phyloP scores from a whole-genome alignment of 2,888 invertebrate species.

The Boloria selene region DNA sequence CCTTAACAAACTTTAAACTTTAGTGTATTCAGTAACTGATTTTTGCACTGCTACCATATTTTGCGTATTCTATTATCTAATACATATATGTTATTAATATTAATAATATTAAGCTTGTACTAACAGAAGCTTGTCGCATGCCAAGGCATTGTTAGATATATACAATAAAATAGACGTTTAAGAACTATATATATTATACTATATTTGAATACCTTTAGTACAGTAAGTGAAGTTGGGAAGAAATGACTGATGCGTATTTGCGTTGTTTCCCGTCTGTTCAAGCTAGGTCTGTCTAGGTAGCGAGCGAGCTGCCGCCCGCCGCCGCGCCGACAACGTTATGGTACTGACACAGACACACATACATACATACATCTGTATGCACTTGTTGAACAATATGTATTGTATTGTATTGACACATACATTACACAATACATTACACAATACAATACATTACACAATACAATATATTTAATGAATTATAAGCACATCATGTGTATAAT shows the following conservation, averaged over 20 bases:
- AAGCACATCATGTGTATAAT: too few species aligned
- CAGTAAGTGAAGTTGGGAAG: constrained; percentile 59
- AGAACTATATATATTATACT: constrained; percentile 9
- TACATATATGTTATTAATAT: neutral
- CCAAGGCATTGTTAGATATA: constrained; percentile 6
- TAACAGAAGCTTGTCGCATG: constrained; percentile 16
- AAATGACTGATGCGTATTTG: constrained; percentile 80
- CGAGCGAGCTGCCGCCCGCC: constrained; percentile 72
- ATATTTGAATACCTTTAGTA: constrained; percentile 34
- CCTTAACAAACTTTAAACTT: neutral
- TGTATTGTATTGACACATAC: too few species aligned
- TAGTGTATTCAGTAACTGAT: neutral
- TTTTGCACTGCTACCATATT: neutral
- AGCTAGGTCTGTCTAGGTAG: constrained; percentile 73
- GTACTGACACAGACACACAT: constrained; percentile 66
- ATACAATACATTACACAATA: too few species aligned
- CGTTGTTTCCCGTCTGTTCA: constrained; percentile 81
- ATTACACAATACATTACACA: too few species aligned
- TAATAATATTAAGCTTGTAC: neutral
- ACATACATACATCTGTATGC: constrained; percentile 33
- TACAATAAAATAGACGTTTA: constrained; percentile 5
- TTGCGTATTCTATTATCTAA: constrained; percentile 3
- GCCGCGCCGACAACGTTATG: constrained; percentile 70
- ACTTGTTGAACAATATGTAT: constrained; percentile 31
- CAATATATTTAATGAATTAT: too few species aligned